phyloP scores from a whole-genome alignment of 2,113 vertebrate species.

The Calidris pugnax region DNA sequence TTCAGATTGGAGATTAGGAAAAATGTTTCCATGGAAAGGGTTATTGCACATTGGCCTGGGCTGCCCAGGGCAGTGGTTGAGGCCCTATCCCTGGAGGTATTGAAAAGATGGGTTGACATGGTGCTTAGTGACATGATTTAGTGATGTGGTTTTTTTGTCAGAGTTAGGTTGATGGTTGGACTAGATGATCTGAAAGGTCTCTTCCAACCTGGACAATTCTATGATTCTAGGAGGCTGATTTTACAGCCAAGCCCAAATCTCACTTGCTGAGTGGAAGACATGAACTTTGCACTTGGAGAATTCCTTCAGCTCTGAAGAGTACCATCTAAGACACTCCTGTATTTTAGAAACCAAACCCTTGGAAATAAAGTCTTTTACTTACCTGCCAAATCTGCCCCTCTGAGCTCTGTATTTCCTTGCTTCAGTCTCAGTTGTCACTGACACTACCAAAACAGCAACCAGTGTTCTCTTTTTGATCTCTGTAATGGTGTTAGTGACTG shows the following conservation, averaged over 20 bases:
- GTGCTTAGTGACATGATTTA: no score
- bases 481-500: neutral
- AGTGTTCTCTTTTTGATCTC: neutral
- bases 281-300: neutral
- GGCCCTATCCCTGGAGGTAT: no score
- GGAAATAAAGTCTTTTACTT: neutral
- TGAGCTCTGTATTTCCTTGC: neutral
- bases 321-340: neutral
- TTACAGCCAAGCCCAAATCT: neutral
- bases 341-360: neutral
- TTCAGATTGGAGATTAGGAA: no score
- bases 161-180: no score
- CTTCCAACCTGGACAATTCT: no score
- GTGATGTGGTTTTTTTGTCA: no score
- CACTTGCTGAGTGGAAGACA: neutral
- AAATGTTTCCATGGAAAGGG: no score
- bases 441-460: neutral
- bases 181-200: no score
- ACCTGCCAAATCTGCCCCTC: neutral
- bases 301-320: neutral
- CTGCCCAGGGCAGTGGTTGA: no score
- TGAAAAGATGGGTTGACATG: no score
- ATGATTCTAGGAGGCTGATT: neutral
- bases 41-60: no score
- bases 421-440: neutral